Evolutionary conservation across 2,113 vertebrate genomes (phyloP), one percentile per base, ranked within the genome.

Genomic region (Ia io): DNA sequence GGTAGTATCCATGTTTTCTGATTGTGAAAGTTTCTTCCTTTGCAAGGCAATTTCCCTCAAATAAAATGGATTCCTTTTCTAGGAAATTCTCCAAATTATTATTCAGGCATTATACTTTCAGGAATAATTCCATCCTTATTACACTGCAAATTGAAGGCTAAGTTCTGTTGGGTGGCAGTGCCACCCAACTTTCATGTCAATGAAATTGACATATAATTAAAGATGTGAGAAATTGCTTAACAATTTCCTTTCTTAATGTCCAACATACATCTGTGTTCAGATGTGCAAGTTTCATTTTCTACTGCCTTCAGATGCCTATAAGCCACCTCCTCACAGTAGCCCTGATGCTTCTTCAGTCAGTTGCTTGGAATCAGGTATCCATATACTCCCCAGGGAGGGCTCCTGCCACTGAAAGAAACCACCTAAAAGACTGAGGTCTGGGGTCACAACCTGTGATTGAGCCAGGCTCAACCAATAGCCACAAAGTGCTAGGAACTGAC

Each of bases 151-250:
- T 97, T 97, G 97, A 97, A 95, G 95, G 93, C 93, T 92, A 67
- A 95, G 88, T 95, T 96, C 95, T 97, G 95, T 95, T 96, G 97
- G 95, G 94, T 97, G 93, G 95, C 95, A 93, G 4, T 92, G 93
- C 95, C 95, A 96, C 95, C 97, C 97, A 97, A 96, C 93, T 96
- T 95, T 97, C 97, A 95, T 89, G 95, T 97, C 97, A 97, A 82
- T 96, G 97, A 96, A 97, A 97, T 97, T 96, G 97, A 91, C 94
- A 94, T 88, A 78, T 95, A 97, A 97, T 97, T 97, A 97, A 97
- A 97, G 90, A 97, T 84, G 77, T 70, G 90, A 96, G 76, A 95
- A 94, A 96, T 94, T 97, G 95, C 96, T 95, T 87, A 97, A 97
- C 95, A 97, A 96, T 95, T 89, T 92, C 83, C 88, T 91, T 95